Conservation (phyloP, 2,797 vertebrate genomes). For the Darevskia mixta region DNA sequence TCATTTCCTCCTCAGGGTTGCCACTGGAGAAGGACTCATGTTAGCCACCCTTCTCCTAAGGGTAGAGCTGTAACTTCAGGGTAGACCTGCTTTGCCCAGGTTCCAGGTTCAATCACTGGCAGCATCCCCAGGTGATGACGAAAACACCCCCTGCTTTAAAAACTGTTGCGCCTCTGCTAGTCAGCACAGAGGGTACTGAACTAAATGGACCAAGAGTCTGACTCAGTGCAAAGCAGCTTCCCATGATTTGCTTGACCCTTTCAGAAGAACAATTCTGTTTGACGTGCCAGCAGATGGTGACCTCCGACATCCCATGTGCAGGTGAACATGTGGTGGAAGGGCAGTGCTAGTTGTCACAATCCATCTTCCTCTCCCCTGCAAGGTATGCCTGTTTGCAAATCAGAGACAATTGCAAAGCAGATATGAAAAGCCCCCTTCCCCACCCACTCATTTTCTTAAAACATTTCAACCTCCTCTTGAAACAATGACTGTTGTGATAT, state of each 20-base stretch:
- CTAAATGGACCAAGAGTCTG: background rate
- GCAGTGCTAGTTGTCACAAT: background rate
- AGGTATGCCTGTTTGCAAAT: accelerated
- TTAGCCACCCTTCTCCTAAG: too few relatives aligned
- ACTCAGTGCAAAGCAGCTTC: background rate
- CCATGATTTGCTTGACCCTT: background rate
- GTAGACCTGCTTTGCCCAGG: background rate
- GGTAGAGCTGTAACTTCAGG: background rate
- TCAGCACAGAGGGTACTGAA: too few relatives aligned
- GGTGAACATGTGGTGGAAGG: background rate
- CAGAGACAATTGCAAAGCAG: background rate
- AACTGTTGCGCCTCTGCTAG: background rate
- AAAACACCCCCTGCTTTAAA: background rate
- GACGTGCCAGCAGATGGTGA: background rate
- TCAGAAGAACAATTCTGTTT: background rate
- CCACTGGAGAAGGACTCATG: too few relatives aligned
- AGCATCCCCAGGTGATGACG: background rate
- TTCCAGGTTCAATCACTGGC: background rate
- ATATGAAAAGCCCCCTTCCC: background rate
- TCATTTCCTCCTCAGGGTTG: too few relatives aligned
- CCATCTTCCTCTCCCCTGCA: background rate
- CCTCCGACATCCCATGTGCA: background rate
- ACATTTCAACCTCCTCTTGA: accelerated
- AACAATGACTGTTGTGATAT: constrained; percentile 13
- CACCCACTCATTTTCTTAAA: background rate